Evolutionary conservation across 2,888 invertebrate genomes (phyloP).

Genomic region (Alentia gelatinosa): DNA sequence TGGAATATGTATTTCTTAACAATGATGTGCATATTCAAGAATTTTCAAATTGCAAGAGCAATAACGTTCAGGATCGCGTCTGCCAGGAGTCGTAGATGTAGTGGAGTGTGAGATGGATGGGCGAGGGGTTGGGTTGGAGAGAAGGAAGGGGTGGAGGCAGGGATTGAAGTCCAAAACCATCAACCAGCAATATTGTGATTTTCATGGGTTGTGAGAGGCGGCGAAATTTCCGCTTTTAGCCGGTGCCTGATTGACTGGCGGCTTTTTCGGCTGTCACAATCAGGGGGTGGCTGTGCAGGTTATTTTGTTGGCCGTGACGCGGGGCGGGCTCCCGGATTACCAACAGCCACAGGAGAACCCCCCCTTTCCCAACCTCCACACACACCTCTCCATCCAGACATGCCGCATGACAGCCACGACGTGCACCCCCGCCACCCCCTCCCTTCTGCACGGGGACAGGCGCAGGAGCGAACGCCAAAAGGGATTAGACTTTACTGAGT

Average conservation of each 20-base stretch:
- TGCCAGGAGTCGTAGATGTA: too few species aligned
- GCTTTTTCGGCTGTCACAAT: constrained; percentile 34
- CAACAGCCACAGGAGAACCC: neutral
- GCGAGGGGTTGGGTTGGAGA: too few species aligned
- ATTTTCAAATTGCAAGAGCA: too few species aligned
- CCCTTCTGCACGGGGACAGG: too few species aligned
- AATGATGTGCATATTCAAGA: too few species aligned
- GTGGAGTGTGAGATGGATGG: too few species aligned
- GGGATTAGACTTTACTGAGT: neutral
- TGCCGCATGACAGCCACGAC: neutral
- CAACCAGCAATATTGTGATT: neutral
- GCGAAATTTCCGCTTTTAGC: constrained; percentile 30
- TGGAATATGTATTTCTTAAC: too few species aligned
- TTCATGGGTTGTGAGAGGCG: constrained; percentile 23
- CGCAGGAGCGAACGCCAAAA: neutral
- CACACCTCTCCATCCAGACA: too few species aligned
- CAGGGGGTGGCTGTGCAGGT: neutral
- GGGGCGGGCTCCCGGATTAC: neutral
- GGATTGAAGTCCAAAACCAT: neutral
- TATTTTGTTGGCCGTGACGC: neutral
- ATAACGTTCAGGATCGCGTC: too few species aligned
- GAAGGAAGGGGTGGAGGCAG: neutral
- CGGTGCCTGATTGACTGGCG: constrained; percentile 8
- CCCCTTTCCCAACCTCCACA: too few species aligned
- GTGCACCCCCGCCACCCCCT: too few species aligned